A percentile compares a stretch with the other conserved stretches of the same genome.
Conservation (phyloP, 2,113 vertebrate genomes). For the Sturnus vulgaris region DNA sequence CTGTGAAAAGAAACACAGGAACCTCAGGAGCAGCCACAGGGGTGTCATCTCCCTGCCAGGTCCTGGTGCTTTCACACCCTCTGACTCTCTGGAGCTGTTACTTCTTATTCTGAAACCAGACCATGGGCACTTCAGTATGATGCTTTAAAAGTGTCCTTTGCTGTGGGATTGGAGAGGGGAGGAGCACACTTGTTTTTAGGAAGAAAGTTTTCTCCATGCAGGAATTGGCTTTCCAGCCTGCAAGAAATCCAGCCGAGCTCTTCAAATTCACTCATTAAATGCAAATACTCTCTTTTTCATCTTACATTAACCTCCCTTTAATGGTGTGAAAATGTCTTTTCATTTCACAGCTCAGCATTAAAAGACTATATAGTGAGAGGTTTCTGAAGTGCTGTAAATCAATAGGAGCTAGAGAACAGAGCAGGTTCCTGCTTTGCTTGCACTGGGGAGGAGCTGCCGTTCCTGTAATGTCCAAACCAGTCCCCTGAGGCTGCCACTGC, state of each 20-base stretch:
- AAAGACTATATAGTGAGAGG: neutral
- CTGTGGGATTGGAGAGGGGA: neutral
- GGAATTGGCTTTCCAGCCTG: neutral
- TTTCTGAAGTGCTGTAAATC: neutral
- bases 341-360: slow-evolving; percentile 5
- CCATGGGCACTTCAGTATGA: no score
- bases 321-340: neutral
- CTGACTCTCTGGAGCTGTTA: neutral
- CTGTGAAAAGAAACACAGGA: neutral
- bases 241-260: neutral
- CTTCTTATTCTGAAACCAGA: neutral
- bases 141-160: no score
- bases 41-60: neutral
- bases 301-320: slow-evolving; percentile 10
- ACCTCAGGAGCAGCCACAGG: rapidly evolving
- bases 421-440: neutral
- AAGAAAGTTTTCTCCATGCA: neutral
- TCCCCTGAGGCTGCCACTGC: neutral
- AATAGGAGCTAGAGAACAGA: neutral
- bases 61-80: rapidly evolving
- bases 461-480: neutral
- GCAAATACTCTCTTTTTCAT: neutral
- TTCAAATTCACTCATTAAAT: slow-evolving; percentile 8
- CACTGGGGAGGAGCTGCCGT: neutral
- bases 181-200: neutral